These are phyloP conservation scores for Thymelicus sylvestris DNA, from an alignment of 2,888 invertebrate genomes.

Conservation along the genomic window DNA sequence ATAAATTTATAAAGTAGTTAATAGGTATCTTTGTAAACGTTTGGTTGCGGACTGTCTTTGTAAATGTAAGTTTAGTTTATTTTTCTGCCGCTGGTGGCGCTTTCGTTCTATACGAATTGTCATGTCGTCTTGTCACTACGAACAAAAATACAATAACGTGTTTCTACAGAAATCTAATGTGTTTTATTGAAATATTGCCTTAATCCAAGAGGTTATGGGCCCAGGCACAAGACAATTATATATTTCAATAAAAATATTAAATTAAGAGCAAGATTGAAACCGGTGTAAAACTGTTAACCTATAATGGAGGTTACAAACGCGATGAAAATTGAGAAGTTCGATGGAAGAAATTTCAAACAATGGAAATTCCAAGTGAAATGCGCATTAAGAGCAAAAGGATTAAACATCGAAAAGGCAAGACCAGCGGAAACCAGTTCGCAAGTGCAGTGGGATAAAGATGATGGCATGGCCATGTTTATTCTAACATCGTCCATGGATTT, in stretches of 20 bases:
- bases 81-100: too few relatives aligned
- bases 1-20: too few relatives aligned
- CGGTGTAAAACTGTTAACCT: not conserved
- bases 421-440: slow-evolving; percentile 17
- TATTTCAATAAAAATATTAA: not conserved
- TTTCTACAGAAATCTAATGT: too few relatives aligned
- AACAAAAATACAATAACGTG: too few relatives aligned
- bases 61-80: too few relatives aligned
- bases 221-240: too few relatives aligned
- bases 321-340: slow-evolving; percentile 5
- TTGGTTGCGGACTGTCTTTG: too few relatives aligned
- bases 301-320: not conserved
- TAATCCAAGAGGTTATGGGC: too few relatives aligned
- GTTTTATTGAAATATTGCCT: too few relatives aligned
- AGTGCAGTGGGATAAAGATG: slow-evolving; percentile 15
- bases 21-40: too few relatives aligned
- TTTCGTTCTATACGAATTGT: too few relatives aligned
- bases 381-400: slow-evolving; percentile 23
- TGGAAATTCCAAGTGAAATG: slow-evolving; percentile 27
- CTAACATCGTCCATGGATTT: slow-evolving; percentile 43
- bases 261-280: not conserved
- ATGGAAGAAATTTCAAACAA: slow-evolving; percentile 20
- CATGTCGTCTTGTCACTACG: too few relatives aligned
- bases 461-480: slow-evolving; percentile 39
- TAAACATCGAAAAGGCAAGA: slow-evolving; percentile 22